Base-by-base conservation (phyloP, 2,113 vertebrate genomes). In the Pica pica region DNA sequence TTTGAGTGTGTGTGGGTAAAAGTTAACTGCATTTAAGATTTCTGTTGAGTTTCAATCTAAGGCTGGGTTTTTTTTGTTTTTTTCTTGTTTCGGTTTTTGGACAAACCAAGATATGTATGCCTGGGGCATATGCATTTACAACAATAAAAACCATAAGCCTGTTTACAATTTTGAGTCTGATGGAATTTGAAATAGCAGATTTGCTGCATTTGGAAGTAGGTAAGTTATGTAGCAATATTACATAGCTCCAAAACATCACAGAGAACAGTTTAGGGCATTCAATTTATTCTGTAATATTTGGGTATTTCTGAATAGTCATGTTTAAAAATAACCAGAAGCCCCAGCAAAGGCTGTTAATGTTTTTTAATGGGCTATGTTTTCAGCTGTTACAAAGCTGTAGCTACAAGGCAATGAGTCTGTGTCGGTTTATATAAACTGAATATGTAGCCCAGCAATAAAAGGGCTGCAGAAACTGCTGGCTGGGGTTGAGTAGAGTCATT, bases 301-400 rank as follows among this genome's bases (percentile, higher is more conserved):
- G 50, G 10, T 65, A 16, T 86, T 80, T 83, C 59, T 85, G 47
- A 90, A 63, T 33, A 88, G 53, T 20, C 16, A 0, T 17, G 24
- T 83, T 95, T 65, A 59, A 87, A 85, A 94, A 80, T 70, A 80
- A 74, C 24, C 50, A 80, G 42, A 93, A 85, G 33, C 59, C 33
- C 14, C 44, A 27, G 47, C 59, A 90, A 77, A 74, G 56, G 59
- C 63, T 83, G 71, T 56, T 67, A 19, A 68, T 92, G 46, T 78
- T 95, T 82, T 91, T 90, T 81, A 84, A 79, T 81, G 60, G 27
- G n/a, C 83, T 90, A 31, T 79, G 52, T 91, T 95, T 96, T 74
- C 56, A 90, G 71, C 59, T 83, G 19, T 79, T 80, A 7, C 83
- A 83, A 85, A 90, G 70, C 84, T 87, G 55, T 80, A 70, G 81